A percentile compares a stretch with the other conserved stretches of the same genome.
These are phyloP conservation scores for Tinea trinotella DNA, from an alignment of 2,888 invertebrate genomes.

Conservation along the genomic window DNA sequence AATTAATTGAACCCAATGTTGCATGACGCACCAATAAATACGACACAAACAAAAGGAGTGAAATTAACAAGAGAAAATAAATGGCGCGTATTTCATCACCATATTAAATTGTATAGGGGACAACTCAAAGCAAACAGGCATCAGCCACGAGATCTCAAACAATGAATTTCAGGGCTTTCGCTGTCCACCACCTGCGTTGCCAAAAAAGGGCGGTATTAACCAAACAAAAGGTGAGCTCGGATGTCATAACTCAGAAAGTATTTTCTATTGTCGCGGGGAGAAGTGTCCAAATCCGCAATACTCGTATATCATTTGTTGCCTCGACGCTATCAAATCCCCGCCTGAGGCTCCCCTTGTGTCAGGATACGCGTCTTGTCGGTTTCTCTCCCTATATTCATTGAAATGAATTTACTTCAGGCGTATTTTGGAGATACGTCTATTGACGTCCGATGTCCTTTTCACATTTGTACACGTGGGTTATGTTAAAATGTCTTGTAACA, in stretches of 20 bases:
- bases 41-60: not conserved
- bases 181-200: constrained; percentile 16
- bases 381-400: constrained; percentile 15
- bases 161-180: constrained; percentile 11
- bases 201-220: constrained; percentile 11
- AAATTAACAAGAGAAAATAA: not conserved
- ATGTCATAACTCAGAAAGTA: constrained; percentile 57
- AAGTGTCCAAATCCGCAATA: constrained; percentile 18
- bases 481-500: too few relatives aligned
- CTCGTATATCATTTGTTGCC: constrained; percentile 19
- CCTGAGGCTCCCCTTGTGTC: constrained; percentile 1
- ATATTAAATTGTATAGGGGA: not conserved
- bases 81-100: constrained; percentile 1
- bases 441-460: not conserved
- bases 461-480: not conserved
- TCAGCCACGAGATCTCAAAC: constrained; percentile 14
- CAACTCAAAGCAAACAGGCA: constrained; percentile 7
- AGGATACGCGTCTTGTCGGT: constrained; percentile 9
- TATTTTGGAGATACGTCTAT: constrained; percentile 11
- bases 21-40: not conserved
- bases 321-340: constrained; percentile 12
- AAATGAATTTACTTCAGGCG: constrained; percentile 14
- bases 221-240: constrained; percentile 54
- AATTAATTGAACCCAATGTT: not conserved
- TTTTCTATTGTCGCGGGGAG: constrained; percentile 51